A percentile compares a stretch with the other conserved stretches of the same genome.
phyloP scores from a whole-genome alignment of 1,140 invertebrate species.

The Danaus plexippus region DNA sequence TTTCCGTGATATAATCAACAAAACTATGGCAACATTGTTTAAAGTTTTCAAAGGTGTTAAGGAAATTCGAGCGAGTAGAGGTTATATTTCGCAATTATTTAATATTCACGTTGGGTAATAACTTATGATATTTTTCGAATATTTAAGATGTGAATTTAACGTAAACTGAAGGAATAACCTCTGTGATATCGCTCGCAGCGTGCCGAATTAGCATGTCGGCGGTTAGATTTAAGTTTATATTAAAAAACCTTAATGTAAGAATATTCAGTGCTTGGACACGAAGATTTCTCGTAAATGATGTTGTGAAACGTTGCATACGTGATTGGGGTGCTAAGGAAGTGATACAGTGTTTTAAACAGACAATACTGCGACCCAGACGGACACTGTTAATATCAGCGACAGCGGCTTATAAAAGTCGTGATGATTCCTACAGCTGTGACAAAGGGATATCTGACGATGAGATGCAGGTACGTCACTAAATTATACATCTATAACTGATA shows the following conservation, averaged over 20 bases:
- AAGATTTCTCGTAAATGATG: constrained; percentile 37
- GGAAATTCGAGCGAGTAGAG: constrained; percentile 3
- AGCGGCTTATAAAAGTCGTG: constrained; percentile 49
- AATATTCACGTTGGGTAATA: constrained; percentile 2
- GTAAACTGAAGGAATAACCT: no score
- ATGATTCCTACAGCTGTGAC: constrained; percentile 31
- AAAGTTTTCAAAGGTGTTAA: no score
- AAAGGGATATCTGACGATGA: constrained; percentile 55
- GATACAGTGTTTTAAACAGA: constrained; percentile 46
- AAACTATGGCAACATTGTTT: no score
- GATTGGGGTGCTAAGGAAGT: constrained; percentile 48
- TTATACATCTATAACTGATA: no score
- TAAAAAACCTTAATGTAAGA: constrained; percentile 39
- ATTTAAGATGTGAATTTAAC: no score
- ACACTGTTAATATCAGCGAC: constrained; percentile 54
- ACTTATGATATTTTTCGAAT: no score
- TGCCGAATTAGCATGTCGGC: constrained; percentile 25
- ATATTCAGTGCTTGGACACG: constrained; percentile 51
- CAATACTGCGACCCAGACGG: constrained; percentile 42
- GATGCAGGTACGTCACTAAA: constrained; percentile 38
- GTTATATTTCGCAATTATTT: constrained; percentile 26
- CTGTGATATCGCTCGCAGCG: no score
- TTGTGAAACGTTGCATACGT: constrained; percentile 41
- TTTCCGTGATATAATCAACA: no score
- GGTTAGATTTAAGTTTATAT: constrained; percentile 32